Conservation (phyloP, 2,113 vertebrate species). For the mouse (Mus musculus) region GRCm39 chr12:109867001-109867500, state of each 20-base stretch:
- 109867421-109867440: background rate
- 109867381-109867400: background rate
- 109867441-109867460: background rate
- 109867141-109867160: accelerated
- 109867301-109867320: too few relatives aligned
- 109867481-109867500: background rate
- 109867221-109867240: background rate
- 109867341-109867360: too few relatives aligned
- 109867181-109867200: background rate
- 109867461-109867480: background rate
- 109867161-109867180: accelerated
- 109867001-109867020: background rate
- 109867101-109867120: background rate
- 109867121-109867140: too few relatives aligned
- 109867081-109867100: background rate
- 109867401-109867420: too few relatives aligned
- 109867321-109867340: too few relatives aligned
- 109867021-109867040: background rate
- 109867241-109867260: too few relatives aligned
- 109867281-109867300: too few relatives aligned
- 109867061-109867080: background rate
- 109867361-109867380: too few relatives aligned
- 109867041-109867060: background rate
- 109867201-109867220: background rate
- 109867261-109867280: too few relatives aligned